These are phyloP conservation scores for Salvelinus alpinus DNA, from an alignment of 2,113 vertebrate genomes.

Conservation along the genomic window DNA sequence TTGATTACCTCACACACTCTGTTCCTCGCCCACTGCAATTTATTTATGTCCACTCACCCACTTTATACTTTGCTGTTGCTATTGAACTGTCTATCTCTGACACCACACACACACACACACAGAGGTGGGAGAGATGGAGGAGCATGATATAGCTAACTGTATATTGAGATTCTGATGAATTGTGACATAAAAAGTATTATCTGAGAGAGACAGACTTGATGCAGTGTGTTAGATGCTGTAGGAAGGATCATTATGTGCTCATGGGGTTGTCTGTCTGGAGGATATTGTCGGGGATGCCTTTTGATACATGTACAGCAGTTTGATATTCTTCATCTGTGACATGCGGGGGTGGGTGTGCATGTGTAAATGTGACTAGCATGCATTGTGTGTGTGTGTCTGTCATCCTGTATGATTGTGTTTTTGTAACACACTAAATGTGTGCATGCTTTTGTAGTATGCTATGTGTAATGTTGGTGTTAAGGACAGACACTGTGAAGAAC, in stretches of 20 bases:
- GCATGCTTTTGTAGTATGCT: too few relatives aligned
- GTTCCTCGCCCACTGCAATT: background rate
- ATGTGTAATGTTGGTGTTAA: too few relatives aligned
- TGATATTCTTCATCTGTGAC: slow-evolving; percentile 8
- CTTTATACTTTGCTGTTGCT: slow-evolving; percentile 38
- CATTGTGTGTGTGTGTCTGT: background rate
- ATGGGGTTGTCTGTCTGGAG: slow-evolving; percentile 22
- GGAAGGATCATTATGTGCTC: slow-evolving; percentile 53
- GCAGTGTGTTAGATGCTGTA: slow-evolving; percentile 10
- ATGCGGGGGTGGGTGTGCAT: background rate
- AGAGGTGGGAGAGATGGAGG: slow-evolving; percentile 22
- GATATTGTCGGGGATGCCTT: slow-evolving; percentile 28
- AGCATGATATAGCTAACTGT: slow-evolving; percentile 23
- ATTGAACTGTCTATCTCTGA: slow-evolving; percentile 14
- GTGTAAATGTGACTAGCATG: background rate
- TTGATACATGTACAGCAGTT: slow-evolving; percentile 44
- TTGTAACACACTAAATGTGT: too few relatives aligned
- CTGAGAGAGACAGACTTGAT: slow-evolving; percentile 23
- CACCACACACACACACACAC: background rate
- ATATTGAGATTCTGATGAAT: slow-evolving; percentile 37
- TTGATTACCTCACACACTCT: slow-evolving; percentile 55
- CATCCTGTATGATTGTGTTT: too few relatives aligned
- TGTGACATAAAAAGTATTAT: slow-evolving; percentile 40
- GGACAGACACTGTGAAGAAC: too few relatives aligned
- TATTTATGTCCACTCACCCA: slow-evolving; percentile 1